Base-by-base conservation (phyloP, 2,797 vertebrate genomes). In the Dryobates pubescens region DNA sequence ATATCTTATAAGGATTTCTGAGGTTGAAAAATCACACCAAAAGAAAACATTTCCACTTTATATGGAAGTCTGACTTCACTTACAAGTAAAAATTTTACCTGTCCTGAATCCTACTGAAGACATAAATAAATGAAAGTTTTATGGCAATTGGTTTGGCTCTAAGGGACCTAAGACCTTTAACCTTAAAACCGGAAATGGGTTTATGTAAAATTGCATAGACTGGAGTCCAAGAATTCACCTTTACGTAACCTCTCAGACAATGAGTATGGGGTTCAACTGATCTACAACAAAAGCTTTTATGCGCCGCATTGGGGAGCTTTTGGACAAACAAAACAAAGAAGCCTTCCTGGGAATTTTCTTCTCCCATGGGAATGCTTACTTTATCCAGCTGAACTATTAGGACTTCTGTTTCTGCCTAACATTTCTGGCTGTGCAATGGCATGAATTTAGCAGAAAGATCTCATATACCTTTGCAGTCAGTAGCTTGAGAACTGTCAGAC, bases 381-480 rank as follows among this genome's bases (percentile, higher is more conserved):
- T 82, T 32, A n/a, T 45, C 30, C 23, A 63, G 22, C 3, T 30
- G 63, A 86, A 49, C 15, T 80, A 6, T 30, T 17, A 63, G 3
- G 13, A 72, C 4, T 63, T 74, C 17, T 27, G 2, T 67, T 63
- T 38, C 57, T 53, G 17, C 10, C 26, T 74, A 56, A 22, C 1
- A 0, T 1, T 75, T 17, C 23, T 18, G 36, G 20, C 3, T 56
- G 20, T 43, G 51, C 29, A 82, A 13, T 30, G 34, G 9, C 19
- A 17, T 4, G 6, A 32, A 19, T 54, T 67, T 8, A 54, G 27
- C 8, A 86, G 36, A 54, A 76, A 77, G 32, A 30, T 27, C 14
- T 5, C 13, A 9, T 0, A 3, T 59, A 38, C 23, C 47, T 22
- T 3, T 23, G 14, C 10, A 26, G 16, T 65, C 51, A 1, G 0